Evolutionary conservation across 1,140 invertebrate genomes (phyloP).

Genomic region (Leptopilina clavipes): DNA sequence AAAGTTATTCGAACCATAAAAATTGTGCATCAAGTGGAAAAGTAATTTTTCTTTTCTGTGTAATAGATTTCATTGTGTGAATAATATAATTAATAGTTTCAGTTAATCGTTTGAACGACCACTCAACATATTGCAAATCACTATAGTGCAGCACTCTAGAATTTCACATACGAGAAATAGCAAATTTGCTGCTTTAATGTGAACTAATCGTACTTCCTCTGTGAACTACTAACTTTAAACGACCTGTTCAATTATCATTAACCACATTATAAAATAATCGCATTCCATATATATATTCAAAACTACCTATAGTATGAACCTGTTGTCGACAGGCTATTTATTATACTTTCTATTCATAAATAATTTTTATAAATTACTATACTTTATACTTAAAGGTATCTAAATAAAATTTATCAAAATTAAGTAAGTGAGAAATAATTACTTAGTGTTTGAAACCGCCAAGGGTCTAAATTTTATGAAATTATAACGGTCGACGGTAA

Average conservation of each 20-base stretch:
- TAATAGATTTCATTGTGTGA: neutral
- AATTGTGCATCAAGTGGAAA: no score
- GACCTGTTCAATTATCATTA: constrained; percentile 21
- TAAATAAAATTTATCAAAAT: no score
- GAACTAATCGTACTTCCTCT: constrained; percentile 26
- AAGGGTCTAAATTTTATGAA: no score
- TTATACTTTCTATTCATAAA: no score
- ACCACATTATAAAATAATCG: neutral
- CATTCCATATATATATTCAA: neutral
- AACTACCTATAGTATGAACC: neutral
- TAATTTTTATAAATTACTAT: no score
- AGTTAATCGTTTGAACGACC: constrained; percentile 4
- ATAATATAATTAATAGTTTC: constrained; percentile 18
- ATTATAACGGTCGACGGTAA: no score
- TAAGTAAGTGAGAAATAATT: no score
- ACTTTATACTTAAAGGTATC: no score
- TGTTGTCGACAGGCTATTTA: no score
- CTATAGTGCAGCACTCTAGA: neutral
- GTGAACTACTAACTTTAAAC: neutral
- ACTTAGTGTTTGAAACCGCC: no score
- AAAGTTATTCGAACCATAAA: no score
- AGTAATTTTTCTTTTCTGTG: no score
- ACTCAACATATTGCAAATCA: neutral
- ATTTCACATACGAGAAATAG: constrained; percentile 17
- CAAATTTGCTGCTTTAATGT: constrained; percentile 20